Evolutionary conservation across 2,113 vertebrate species (phyloP), one percentile per base, ranked within the genome.

Genomic region (Mobula hypostoma): DNA sequence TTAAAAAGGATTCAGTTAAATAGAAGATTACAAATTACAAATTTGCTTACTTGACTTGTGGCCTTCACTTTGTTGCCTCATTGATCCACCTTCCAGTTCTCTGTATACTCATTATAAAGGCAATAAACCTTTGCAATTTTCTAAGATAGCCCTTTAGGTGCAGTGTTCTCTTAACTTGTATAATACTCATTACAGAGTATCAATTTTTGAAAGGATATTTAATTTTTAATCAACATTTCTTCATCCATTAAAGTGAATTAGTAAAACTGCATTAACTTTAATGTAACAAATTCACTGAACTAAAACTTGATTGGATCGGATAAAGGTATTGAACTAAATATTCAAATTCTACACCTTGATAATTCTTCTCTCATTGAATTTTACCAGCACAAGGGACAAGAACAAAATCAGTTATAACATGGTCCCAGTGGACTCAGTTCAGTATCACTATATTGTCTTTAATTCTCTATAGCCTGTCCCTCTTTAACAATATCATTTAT

Each of bases 201-300:
- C 32, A 90, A 90, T 90, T 90, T 90, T 66, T 66, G 61, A 90
- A 90, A 90, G 85, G 85, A 90, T 68, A 15, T 90, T 90, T 90
- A 66, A 90, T 90, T 90, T 90, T 90, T 90, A 90, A 90, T 90
- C 63, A 90, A 66, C 61, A 90, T 68, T 90, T 88, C 56, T 90
- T 90, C 32, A n/a, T 90, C 63, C 29, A 90, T 90, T 90, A 90
- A 90, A 87, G 61, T 90, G 61, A 66, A 90, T 90, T 90, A 90
- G 85, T 66, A 66, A 66, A 66, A 90, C 61, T 17, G n/a, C 85
- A 66, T 90, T 90, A 68, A 32, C n/a, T 90, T 36, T 66, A 66
- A 90, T 90, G 32, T 36, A 68, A 68, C 40, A 61, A 90, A 90
- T 66, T 90, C 85, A 90, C 58, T 32, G 61, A 90, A 68, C n/a